Evolutionary conservation across 2,888 invertebrate genomes (phyloP).

Genomic region (Seira musarum): DNA sequence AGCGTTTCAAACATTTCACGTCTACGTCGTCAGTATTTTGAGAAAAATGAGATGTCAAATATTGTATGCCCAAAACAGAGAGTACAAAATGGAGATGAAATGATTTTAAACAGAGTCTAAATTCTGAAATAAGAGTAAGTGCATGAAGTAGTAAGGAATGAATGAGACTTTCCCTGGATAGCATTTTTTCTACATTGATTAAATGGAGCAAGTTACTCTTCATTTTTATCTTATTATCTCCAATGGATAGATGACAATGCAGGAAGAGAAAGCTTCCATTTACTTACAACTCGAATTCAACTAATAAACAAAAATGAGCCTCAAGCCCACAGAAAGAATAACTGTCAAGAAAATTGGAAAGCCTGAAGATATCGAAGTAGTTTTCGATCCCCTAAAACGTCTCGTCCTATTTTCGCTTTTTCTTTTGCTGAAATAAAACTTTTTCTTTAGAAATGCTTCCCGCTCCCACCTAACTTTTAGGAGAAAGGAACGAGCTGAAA

Average conservation of each 20-base stretch:
- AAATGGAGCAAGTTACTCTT: constrained; percentile 32
- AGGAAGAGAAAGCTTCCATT: constrained; percentile 17
- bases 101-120: not conserved
- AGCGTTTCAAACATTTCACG: not conserved
- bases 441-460: not conserved
- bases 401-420: not conserved
- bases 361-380: constrained; percentile 27
- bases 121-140: not conserved
- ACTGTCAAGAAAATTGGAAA: constrained; percentile 31
- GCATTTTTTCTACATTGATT: constrained; percentile 17
- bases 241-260: constrained; percentile 40
- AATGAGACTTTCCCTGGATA: not conserved
- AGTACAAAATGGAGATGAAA: not conserved
- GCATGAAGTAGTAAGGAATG: not conserved
- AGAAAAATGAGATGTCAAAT: constrained; percentile 44
- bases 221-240: constrained; percentile 50
- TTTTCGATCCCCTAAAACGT: not conserved
- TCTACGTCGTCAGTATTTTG: not conserved
- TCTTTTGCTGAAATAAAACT: not conserved
- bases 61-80: constrained; percentile 43
- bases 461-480: not conserved
- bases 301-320: constrained; percentile 41
- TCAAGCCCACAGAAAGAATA: not conserved
- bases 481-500: too few relatives aligned
- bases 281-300: constrained; percentile 6